Conservation (phyloP, 2,113 vertebrate genomes). For the Otolemur garnettii region DNA sequence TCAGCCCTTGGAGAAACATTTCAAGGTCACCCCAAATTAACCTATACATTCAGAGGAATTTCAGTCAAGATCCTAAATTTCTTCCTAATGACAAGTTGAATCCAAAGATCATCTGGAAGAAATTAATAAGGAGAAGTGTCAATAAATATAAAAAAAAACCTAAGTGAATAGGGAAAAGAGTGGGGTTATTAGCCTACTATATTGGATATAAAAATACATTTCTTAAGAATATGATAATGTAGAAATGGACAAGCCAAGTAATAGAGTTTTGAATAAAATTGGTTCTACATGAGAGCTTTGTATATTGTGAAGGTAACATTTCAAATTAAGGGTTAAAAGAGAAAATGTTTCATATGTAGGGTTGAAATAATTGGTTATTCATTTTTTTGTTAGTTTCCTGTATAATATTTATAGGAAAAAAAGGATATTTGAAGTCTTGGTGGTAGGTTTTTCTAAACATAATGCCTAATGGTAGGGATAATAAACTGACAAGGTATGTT, state of each 20-base stretch:
- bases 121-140: constrained; percentile 28
- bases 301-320: background rate
- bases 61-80: background rate
- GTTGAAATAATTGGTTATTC: background rate
- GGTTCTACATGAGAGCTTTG: background rate
- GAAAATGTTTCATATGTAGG: background rate
- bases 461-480: background rate
- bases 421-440: background rate
- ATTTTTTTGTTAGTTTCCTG: background rate
- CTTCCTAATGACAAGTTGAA: constrained; percentile 1
- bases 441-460: background rate
- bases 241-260: background rate
- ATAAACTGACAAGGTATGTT: background rate
- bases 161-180: background rate
- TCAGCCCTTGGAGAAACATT: background rate
- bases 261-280: background rate
- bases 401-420: background rate
- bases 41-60: background rate
- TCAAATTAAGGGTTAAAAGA: background rate
- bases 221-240: background rate
- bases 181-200: background rate
- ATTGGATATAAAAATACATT: background rate
- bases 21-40: background rate
- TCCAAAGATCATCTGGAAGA: constrained; percentile 28
- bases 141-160: background rate